A percentile compares a stretch with the other conserved stretches of the same genome.
These are phyloP conservation scores for Nesidiocoris tenuis DNA, from an alignment of 2,888 invertebrate genomes.

Conservation along the genomic window DNA sequence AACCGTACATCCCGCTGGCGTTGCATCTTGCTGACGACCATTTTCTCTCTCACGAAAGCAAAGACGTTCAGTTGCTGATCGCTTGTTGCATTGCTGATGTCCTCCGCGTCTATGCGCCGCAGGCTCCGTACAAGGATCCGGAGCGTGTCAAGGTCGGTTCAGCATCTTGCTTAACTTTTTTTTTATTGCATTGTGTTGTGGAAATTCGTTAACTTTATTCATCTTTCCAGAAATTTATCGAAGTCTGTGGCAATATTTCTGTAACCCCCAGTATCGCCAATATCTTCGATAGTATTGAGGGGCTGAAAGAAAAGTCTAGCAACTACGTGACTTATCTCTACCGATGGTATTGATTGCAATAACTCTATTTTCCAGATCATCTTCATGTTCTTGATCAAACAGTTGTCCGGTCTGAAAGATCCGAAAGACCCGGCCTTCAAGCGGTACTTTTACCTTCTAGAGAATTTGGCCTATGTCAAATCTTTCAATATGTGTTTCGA, in stretches of 20 bases:
- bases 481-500: slow-evolving; percentile 99
- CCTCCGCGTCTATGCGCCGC: slow-evolving; percentile 92
- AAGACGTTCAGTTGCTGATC: slow-evolving; percentile 90
- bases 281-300: too few species aligned
- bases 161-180: too few species aligned
- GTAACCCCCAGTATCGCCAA: too few species aligned
- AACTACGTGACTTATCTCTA: too few species aligned
- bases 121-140: slow-evolving; percentile 95
- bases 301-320: too few species aligned
- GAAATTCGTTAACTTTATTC: too few species aligned
- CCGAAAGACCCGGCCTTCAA: slow-evolving; percentile 97
- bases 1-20: slow-evolving; percentile 87
- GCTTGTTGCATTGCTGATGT: slow-evolving; percentile 98
- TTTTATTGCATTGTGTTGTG: too few species aligned
- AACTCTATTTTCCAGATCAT: slow-evolving; percentile 73
- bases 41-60: slow-evolving; percentile 83
- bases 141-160: slow-evolving; percentile 77
- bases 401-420: slow-evolving; percentile 88
- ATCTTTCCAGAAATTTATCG: too few species aligned
- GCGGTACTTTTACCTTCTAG: slow-evolving; percentile 92
- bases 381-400: slow-evolving; percentile 92
- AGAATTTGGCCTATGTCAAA: slow-evolving; percentile 96
- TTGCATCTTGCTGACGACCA: slow-evolving; percentile 90
- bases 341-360: too few species aligned
- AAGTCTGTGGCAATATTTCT: too few species aligned